These are phyloP conservation scores for Coronaproctus castanopsis DNA, from an alignment of 2,888 invertebrate genomes.

Conservation along the genomic window DNA sequence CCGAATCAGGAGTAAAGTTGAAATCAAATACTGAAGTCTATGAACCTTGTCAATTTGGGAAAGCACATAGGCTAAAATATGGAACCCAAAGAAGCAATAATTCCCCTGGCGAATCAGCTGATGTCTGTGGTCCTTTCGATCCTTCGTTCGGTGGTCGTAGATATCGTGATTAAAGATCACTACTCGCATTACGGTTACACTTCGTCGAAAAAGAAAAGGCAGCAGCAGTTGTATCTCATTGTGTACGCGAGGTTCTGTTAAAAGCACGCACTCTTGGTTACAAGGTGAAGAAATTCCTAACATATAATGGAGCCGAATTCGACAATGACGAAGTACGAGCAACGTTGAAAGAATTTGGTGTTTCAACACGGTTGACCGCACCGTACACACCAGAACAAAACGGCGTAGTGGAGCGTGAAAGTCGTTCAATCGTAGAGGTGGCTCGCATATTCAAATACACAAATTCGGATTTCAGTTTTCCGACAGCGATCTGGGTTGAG, in stretches of 20 bases:
- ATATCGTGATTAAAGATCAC: constrained; percentile 1
- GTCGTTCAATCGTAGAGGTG: constrained; percentile 16
- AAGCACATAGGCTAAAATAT: neutral
- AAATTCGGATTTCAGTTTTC: constrained; percentile 14
- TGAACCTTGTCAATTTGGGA: constrained; percentile 1
- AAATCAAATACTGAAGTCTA: neutral
- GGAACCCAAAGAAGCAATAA: constrained; percentile 8
- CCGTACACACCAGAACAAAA: constrained; percentile 17
- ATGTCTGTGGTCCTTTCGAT: constrained; percentile 1
- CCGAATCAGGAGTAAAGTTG: neutral
- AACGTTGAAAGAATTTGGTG: constrained; percentile 16
- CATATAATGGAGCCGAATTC: constrained; percentile 23
- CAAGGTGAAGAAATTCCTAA: constrained; percentile 21
- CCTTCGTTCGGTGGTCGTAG: neutral
- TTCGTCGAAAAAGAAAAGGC: neutral
- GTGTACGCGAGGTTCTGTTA: neutral
- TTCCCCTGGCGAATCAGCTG: constrained; percentile 18
- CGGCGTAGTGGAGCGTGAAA: constrained; percentile 18
- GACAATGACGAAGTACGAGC: constrained; percentile 11
- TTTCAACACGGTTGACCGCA: constrained; percentile 14
- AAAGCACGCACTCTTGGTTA: constrained; percentile 19
- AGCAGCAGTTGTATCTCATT: neutral
- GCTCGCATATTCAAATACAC: constrained; percentile 16
- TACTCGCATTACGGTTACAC: neutral
- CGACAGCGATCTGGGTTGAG: constrained; percentile 16